Evolutionary conservation across 2,888 invertebrate species (phyloP).

Genomic region (Spodoptera picta): DNA sequence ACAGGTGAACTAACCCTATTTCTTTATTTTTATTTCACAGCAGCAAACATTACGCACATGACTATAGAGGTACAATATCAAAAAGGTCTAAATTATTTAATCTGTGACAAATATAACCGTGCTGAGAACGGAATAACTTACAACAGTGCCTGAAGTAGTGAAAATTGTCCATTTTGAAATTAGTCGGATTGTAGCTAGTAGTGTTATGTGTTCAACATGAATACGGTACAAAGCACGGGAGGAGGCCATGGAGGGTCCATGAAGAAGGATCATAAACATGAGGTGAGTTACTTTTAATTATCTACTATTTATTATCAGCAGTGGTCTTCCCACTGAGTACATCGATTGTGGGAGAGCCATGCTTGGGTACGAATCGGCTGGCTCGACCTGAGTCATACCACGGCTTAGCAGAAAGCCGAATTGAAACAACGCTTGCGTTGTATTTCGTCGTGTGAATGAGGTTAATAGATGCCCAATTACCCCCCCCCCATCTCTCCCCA

Average conservation of each 20-base stretch:
- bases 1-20: too few relatives aligned
- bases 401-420: too few relatives aligned
- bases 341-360: too few relatives aligned
- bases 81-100: not conserved
- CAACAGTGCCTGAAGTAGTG: slow-evolving; percentile 78
- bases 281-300: slow-evolving; percentile 79
- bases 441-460: too few relatives aligned
- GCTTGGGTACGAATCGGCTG: too few relatives aligned
- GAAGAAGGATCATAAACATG: slow-evolving; percentile 89
- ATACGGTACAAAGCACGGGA: slow-evolving; percentile 90
- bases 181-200: slow-evolving; percentile 57
- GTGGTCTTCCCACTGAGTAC: too few relatives aligned
- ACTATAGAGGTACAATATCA: slow-evolving; percentile 6
- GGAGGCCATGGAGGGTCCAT: slow-evolving; percentile 88
- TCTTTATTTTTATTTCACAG: not conserved
- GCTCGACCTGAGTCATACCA: too few relatives aligned
- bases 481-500: too few relatives aligned
- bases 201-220: slow-evolving; percentile 80
- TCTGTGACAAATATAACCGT: slow-evolving; percentile 45
- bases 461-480: too few relatives aligned
- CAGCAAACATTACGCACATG: not conserved
- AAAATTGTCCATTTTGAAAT: slow-evolving; percentile 75
- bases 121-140: slow-evolving; percentile 69
- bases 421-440: too few relatives aligned
- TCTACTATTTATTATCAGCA: not conserved